Evolutionary conservation across 2,888 invertebrate genomes (phyloP).

Genomic region (Nebria brevicollis): DNA sequence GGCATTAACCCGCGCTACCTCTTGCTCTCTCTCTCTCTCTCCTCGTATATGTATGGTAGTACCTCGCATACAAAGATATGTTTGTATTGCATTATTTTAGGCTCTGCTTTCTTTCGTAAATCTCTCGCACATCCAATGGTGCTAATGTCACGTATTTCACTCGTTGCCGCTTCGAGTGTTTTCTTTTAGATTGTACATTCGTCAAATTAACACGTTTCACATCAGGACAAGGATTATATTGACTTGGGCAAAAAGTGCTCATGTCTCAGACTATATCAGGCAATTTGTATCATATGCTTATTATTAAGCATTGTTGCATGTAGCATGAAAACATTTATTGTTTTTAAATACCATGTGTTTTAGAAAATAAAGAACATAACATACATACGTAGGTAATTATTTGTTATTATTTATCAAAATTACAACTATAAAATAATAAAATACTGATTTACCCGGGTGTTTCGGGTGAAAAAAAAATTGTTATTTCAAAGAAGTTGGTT

Average conservation of each 20-base stretch:
- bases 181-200: background rate
- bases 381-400: background rate
- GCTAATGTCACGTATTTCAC: background rate
- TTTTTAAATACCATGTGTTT: background rate
- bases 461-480: too few species aligned
- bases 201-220: background rate
- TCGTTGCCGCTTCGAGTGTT: background rate
- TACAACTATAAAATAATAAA: background rate
- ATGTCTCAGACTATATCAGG: too few species aligned
- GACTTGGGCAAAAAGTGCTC: background rate
- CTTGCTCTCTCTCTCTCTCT: background rate
- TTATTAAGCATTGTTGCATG: background rate
- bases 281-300: too few species aligned
- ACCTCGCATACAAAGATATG: background rate
- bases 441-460: too few species aligned
- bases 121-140: background rate
- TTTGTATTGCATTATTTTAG: constrained; percentile 5
- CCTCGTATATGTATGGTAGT: background rate
- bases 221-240: background rate
- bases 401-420: constrained; percentile 25
- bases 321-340: background rate
- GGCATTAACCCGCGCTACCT: background rate
- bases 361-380: too few species aligned
- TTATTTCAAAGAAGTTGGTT: too few species aligned
- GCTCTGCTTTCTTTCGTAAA: background rate